Conservation (phyloP, 2,888 invertebrate genomes). For the Epirrhoe tristata region DNA sequence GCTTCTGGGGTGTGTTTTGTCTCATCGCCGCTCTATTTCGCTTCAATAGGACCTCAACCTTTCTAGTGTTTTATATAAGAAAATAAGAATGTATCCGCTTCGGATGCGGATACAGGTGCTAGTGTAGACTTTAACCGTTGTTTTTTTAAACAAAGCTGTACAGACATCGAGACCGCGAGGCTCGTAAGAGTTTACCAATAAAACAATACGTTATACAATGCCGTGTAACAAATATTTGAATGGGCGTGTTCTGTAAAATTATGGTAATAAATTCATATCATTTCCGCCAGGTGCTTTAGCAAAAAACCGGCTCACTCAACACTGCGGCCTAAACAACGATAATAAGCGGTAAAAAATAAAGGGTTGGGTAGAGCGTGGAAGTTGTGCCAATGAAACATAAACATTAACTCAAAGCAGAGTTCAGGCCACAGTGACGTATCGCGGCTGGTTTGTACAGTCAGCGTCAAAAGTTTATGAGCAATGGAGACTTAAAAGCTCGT, state of each 20-base stretch:
- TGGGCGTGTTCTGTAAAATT: constrained; percentile 12
- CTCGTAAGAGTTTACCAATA: constrained; percentile 10
- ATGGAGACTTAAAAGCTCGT: no score
- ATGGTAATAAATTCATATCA: constrained; percentile 27
- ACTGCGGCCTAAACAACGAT: constrained; percentile 14
- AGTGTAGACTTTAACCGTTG: neutral
- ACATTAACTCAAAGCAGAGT: constrained; percentile 28
- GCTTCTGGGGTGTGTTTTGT: no score
- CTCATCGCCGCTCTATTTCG: neutral
- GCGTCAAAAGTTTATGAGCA: no score
- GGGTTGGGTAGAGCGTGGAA: constrained; percentile 20
- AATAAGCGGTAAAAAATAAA: constrained; percentile 27
- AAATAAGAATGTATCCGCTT: neutral
- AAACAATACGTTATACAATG: constrained; percentile 12
- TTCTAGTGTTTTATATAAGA: neutral
- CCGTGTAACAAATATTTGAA: constrained; percentile 18
- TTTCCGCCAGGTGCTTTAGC: constrained; percentile 24
- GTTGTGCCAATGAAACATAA: constrained; percentile 31
- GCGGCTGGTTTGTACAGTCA: neutral
- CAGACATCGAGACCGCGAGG: neutral
- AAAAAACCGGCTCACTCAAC: constrained; percentile 24
- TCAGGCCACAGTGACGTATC: constrained; percentile 24
- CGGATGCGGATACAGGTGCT: neutral
- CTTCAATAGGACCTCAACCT: neutral
- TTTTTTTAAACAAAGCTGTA: neutral